A percentile compares a stretch with the other conserved stretches of the same genome.
Evolutionary conservation across 2,113 vertebrate genomes (phyloP).

Genomic region (Cebus imitator): DNA sequence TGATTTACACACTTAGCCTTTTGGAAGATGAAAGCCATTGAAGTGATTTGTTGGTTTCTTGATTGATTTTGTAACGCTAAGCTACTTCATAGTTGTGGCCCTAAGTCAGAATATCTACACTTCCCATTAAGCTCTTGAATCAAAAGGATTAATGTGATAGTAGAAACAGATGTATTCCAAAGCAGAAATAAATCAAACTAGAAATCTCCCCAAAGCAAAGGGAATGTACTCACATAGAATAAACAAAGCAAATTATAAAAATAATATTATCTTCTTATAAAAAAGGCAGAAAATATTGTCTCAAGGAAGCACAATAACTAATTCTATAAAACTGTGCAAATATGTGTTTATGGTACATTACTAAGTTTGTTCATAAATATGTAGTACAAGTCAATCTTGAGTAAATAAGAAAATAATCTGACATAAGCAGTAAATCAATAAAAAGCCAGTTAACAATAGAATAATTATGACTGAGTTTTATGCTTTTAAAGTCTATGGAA

Average conservation of each 20-base stretch:
- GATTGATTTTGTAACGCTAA: constrained; percentile 21
- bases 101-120: constrained; percentile 2
- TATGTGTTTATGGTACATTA: background rate
- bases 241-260: constrained; percentile 20
- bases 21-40: constrained; percentile 37
- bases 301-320: constrained; percentile 10
- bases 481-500: background rate
- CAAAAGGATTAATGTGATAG: background rate
- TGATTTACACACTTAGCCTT: constrained; percentile 28
- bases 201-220: background rate
- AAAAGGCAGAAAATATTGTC: background rate
- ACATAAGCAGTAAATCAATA: background rate
- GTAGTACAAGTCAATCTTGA: background rate
- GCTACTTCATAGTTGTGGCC: background rate
- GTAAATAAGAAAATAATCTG: constrained; percentile 8
- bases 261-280: background rate
- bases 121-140: constrained; percentile 21
- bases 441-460: background rate
- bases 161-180: background rate
- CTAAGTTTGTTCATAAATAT: background rate
- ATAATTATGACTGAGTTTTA: background rate
- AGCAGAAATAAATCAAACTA: constrained; percentile 42
- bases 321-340: background rate
- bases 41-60: background rate
- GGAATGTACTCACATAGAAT: background rate